A percentile compares a stretch with the other conserved stretches of the same genome.
Conservation (phyloP, 2,888 invertebrate genomes). For the Copidosoma aretas region DNA sequence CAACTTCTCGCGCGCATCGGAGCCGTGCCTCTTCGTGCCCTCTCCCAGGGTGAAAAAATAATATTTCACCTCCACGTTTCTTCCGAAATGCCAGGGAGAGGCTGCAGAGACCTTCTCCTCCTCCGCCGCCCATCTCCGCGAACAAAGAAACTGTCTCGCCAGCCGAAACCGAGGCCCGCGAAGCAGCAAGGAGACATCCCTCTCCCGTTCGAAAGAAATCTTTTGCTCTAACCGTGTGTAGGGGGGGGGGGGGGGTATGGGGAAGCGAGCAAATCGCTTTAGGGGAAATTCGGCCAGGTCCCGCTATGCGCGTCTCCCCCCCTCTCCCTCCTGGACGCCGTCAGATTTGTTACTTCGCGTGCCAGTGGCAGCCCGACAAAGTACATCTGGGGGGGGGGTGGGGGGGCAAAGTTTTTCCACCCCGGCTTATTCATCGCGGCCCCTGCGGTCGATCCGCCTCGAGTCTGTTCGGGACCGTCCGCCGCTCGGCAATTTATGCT, state of each 20-base stretch:
- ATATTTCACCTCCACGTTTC: constrained; percentile 29
- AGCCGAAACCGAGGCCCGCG: neutral
- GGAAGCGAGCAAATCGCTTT: constrained; percentile 29
- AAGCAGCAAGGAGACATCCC: neutral
- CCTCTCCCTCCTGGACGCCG: neutral
- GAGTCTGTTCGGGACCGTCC: too few relatives aligned
- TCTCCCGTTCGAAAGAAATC: neutral
- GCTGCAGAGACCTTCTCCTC: neutral
- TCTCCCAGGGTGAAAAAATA: neutral
- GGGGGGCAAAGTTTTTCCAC: too few relatives aligned
- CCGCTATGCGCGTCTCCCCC: neutral
- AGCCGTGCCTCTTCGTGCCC: too few relatives aligned
- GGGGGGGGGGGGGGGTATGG: too few relatives aligned
- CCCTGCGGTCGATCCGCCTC: too few relatives aligned
- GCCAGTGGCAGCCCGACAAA: neutral
- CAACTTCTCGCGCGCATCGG: too few relatives aligned
- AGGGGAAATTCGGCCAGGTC: constrained; percentile 16
- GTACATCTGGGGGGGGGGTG: too few relatives aligned
- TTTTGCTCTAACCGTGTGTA: too few relatives aligned
- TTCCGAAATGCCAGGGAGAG: constrained; percentile 5
- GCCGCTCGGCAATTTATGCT: too few relatives aligned
- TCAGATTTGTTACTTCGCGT: constrained; percentile 27
- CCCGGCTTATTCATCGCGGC: too few relatives aligned
- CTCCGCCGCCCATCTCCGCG: neutral
- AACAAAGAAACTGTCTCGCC: constrained; percentile 33